phyloP scores from a whole-genome alignment of 2,113 vertebrate genomes.

The Rhynchomys soricoides region DNA sequence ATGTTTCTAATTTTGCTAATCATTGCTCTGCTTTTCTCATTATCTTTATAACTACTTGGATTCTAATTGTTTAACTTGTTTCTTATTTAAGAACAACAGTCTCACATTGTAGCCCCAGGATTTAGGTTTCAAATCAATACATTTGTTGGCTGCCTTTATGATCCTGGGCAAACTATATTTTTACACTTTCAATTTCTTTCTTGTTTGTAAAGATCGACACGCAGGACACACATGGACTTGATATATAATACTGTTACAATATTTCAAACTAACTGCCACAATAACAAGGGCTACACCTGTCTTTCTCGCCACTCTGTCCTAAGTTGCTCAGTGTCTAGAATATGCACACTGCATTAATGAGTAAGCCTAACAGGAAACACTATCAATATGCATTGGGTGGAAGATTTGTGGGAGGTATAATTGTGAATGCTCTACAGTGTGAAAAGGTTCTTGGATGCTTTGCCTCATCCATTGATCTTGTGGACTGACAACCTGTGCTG shows the following conservation, averaged over 20 bases:
- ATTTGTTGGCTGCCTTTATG: background rate
- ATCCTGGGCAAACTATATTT: background rate
- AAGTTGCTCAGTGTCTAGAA: background rate
- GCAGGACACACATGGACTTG: background rate
- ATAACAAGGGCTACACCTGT: background rate
- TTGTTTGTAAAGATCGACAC: background rate
- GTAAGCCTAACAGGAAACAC: background rate
- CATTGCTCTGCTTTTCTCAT: background rate
- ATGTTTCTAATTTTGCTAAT: background rate
- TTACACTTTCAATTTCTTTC: background rate
- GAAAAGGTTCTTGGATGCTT: conserved; percentile 43
- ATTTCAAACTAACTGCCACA: background rate
- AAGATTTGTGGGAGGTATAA: background rate
- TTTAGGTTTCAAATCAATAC: background rate
- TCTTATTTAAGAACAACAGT: background rate
- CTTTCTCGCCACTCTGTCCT: background rate
- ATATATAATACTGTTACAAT: no score
- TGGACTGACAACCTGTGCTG: conserved; percentile 50
- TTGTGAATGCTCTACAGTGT: conserved; percentile 10
- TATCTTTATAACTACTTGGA: background rate
- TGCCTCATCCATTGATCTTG: conserved; percentile 60
- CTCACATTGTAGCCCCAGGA: background rate
- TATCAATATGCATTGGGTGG: background rate
- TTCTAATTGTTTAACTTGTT: background rate
- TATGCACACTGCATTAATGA: conserved; percentile 12